Evolutionary conservation across 2,113 vertebrate species (phyloP).

Genomic region (Diadophis punctatus): DNA sequence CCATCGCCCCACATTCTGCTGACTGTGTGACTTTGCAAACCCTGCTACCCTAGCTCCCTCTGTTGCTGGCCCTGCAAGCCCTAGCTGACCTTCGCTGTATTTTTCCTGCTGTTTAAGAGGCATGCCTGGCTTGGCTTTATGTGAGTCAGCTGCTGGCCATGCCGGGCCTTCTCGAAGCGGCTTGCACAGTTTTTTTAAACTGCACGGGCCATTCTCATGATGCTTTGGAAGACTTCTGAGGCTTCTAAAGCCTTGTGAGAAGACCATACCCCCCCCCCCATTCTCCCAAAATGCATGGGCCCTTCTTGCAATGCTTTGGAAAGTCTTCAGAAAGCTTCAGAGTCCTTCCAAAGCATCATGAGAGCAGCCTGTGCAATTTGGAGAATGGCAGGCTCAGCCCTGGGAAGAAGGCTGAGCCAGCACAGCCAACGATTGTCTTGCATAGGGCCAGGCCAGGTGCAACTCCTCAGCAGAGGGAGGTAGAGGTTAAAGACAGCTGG

Average conservation of each 20-base stretch:
- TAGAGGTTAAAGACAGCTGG: background rate
- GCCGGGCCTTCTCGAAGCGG: too few species aligned
- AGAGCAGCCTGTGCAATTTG: background rate
- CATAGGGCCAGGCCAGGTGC: background rate
- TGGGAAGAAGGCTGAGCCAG: background rate
- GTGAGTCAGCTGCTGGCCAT: background rate
- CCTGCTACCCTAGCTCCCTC: background rate
- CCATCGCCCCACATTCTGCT: background rate
- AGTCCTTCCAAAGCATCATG: too few species aligned
- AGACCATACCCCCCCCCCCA: too few species aligned
- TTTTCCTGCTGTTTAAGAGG: background rate
- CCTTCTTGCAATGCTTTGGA: too few species aligned
- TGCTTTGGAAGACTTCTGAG: too few species aligned
- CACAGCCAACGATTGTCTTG: background rate
- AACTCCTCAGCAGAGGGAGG: background rate
- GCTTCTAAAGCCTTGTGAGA: too few species aligned
- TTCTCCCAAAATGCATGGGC: too few species aligned
- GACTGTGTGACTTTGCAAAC: background rate
- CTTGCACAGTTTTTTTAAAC: too few species aligned
- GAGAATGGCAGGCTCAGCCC: background rate
- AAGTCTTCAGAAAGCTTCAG: too few species aligned
- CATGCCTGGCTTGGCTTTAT: background rate
- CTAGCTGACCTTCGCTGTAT: background rate
- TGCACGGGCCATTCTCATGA: too few species aligned
- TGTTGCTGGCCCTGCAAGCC: background rate